Evolutionary conservation across 1,140 invertebrate species (phyloP).

Genomic region (Chironomus tepperi): DNA sequence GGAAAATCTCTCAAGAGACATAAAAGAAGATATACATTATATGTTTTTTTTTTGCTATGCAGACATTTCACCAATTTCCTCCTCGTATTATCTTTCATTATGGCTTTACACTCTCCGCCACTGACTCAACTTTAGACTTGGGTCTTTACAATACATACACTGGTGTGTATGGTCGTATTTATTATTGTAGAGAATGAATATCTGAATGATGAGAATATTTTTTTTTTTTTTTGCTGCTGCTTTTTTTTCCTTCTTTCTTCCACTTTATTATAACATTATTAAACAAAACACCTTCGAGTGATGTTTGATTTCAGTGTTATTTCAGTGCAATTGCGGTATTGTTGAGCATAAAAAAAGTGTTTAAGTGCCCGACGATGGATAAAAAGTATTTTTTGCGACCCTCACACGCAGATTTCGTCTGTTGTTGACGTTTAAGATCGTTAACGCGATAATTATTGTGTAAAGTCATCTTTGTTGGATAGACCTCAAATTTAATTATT

Average conservation of each 20-base stretch:
- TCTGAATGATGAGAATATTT: conserved; percentile 24
- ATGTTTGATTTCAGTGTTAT: conserved; percentile 21
- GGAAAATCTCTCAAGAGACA: not conserved
- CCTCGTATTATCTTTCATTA: not conserved
- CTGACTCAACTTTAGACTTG: not conserved
- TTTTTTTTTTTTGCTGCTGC: not conserved
- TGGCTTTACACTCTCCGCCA: not conserved
- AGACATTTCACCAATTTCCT: conserved; percentile 3
- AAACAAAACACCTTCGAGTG: conserved; percentile 23
- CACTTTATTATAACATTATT: conserved; percentile 24
- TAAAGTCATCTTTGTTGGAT: no score
- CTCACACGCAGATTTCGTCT: no score
- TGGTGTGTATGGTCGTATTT: not conserved
- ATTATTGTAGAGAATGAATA: not conserved
- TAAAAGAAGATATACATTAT: not conserved
- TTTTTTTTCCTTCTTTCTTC: not conserved
- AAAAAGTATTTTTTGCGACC: no score
- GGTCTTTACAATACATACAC: not conserved
- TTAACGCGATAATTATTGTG: no score
- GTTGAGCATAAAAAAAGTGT: not conserved
- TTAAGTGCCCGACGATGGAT: not conserved
- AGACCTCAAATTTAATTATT: no score
- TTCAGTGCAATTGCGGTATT: conserved; percentile 19
- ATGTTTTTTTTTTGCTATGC: not conserved
- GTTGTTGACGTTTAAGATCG: no score